Evolutionary conservation across 1,140 invertebrate species (phyloP).

Genomic region (Globodera ellingtonae): DNA sequence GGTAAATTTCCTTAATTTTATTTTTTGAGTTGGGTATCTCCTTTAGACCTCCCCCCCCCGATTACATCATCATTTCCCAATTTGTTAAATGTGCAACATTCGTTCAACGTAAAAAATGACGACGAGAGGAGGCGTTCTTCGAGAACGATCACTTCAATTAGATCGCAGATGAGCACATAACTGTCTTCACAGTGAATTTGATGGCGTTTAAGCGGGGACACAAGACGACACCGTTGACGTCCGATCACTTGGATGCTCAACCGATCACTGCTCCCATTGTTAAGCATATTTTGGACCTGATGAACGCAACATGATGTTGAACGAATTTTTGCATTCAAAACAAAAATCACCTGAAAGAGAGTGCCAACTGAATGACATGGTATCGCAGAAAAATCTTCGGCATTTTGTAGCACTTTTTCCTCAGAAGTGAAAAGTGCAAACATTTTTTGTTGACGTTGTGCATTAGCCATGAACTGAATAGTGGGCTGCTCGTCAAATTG

Average conservation of each 20-base stretch:
- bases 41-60: too few relatives aligned
- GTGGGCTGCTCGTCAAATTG: slow-evolving; percentile 5
- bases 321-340: neutral
- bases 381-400: slow-evolving; percentile 12
- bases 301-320: neutral
- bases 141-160: slow-evolving; percentile 4
- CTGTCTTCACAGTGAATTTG: slow-evolving; percentile 22
- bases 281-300: slow-evolving; percentile 20
- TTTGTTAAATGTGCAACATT: slow-evolving; percentile 27
- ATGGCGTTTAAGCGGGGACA: slow-evolving; percentile 9
- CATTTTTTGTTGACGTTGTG: slow-evolving; percentile 5
- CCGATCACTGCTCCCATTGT: neutral
- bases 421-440: slow-evolving; percentile 14
- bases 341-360: slow-evolving; percentile 24
- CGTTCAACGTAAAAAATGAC: slow-evolving; percentile 12
- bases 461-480: slow-evolving; percentile 11
- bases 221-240: slow-evolving; percentile 15
- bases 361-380: slow-evolving; percentile 17
- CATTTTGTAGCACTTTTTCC: slow-evolving; percentile 5
- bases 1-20: too few relatives aligned
- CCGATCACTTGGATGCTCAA: slow-evolving; percentile 33
- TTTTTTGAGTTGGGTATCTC: too few relatives aligned
- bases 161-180: slow-evolving; percentile 17
- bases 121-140: slow-evolving; percentile 4
- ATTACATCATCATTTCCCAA: slow-evolving; percentile 13